Percentiles rank a stretch among this genome's conserved stretches.
Evolutionary conservation across 2,888 invertebrate species (phyloP).

Genomic region (Keiferia lycopersicella): DNA sequence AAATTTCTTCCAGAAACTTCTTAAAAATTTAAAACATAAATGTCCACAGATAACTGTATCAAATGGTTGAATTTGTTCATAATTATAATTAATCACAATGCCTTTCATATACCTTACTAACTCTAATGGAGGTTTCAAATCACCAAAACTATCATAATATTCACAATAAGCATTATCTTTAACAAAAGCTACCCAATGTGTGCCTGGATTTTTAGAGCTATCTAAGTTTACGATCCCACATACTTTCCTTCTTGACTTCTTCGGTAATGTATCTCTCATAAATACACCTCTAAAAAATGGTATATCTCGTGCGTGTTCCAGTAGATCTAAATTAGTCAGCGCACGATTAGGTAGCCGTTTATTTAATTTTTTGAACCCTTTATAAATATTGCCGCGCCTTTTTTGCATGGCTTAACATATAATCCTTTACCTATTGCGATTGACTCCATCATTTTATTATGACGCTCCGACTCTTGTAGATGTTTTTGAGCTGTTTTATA

Average conservation of each 20-base stretch:
- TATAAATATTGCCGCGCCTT: too few species aligned
- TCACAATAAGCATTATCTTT: conserved; percentile 41
- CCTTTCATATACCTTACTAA: conserved; percentile 21
- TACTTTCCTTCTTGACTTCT: conserved; percentile 21
- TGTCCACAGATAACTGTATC: conserved; percentile 25
- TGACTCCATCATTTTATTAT: too few species aligned
- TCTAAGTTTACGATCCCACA: conserved; percentile 32
- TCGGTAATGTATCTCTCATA: conserved; percentile 39
- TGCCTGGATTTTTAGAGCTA: conserved; percentile 38
- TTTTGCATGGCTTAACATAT: too few species aligned
- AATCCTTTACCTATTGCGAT: too few species aligned
- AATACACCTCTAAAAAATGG: conserved; percentile 35
- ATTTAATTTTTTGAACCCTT: too few species aligned
- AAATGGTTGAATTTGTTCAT: conserved; percentile 12
- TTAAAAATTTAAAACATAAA: conserved; percentile 25
- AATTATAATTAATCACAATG: conserved; percentile 22
- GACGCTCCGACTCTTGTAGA: too few species aligned
- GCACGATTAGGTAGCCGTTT: conserved; percentile 23
- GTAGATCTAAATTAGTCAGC: conserved; percentile 21
- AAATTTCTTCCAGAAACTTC: conserved; percentile 12
- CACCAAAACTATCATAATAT: conserved; percentile 55
- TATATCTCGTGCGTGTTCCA: conserved; percentile 8
- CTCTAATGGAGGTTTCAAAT: conserved; percentile 45
- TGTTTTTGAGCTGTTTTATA: too few species aligned
- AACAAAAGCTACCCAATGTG: conserved; percentile 52